These are phyloP conservation scores for Acanthornis magna DNA, from an alignment of 2,797 vertebrate species.

Conservation along the genomic window DNA sequence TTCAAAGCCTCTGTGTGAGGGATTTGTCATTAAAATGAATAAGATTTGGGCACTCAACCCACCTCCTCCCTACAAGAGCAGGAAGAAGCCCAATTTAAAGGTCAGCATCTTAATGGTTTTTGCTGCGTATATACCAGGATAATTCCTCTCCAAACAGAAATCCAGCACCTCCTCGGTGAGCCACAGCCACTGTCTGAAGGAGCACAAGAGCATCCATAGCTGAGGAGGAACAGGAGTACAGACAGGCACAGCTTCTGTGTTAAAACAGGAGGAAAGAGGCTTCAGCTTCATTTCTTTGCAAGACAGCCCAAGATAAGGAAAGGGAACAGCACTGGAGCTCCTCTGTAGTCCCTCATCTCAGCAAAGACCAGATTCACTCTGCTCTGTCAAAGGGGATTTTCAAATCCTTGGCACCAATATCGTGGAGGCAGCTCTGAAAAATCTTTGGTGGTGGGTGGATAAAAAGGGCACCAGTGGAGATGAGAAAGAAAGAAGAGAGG, in stretches of 20 bases:
- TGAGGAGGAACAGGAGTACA: neutral
- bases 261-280: neutral
- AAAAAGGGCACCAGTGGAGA: slow-evolving; percentile 55
- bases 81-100: slow-evolving; percentile 62
- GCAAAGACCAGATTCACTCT: neutral
- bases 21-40: slow-evolving; percentile 65
- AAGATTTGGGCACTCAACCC: slow-evolving; percentile 58
- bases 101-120: slow-evolving; percentile 54
- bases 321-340: neutral
- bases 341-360: neutral
- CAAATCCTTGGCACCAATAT: neutral
- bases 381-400: slow-evolving; percentile 34
- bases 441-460: slow-evolving; percentile 58
- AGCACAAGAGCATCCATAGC: neutral
- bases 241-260: fast-evolving
- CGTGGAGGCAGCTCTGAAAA: slow-evolving; percentile 50
- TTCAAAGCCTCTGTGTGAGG: slow-evolving; percentile 48
- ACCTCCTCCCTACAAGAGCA: slow-evolving; percentile 40
- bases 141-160: slow-evolving; percentile 51
- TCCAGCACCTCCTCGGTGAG: neutral
- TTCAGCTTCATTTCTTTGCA: neutral
- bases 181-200: neutral
- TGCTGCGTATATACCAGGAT: neutral
- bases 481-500: slow-evolving; percentile 55
- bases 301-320: neutral